Evolutionary conservation across 2,113 vertebrate species (phyloP).

Genomic region (Stegastes partitus): DNA sequence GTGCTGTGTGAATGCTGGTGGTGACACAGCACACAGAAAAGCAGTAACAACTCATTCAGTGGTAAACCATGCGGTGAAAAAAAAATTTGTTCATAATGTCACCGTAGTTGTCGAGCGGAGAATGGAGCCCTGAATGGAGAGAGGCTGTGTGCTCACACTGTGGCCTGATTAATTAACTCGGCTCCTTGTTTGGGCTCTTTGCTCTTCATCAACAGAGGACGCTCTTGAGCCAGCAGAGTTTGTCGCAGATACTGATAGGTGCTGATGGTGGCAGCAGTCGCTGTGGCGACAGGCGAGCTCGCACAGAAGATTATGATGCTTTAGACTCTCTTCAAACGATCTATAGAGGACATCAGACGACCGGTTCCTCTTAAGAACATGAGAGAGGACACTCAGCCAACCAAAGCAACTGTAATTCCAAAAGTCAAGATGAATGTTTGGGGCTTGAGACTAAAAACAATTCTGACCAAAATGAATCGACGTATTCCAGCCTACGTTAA

Average conservation of each 20-base stretch:
- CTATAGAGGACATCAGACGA: not conserved
- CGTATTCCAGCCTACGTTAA: not conserved
- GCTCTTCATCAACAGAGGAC: constrained; percentile 70
- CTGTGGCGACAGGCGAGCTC: not conserved
- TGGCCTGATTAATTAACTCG: constrained; percentile 14
- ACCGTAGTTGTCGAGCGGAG: not conserved
- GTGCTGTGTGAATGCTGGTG: constrained; percentile 43
- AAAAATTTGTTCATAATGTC: not conserved
- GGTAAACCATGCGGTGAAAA: constrained; percentile 28
- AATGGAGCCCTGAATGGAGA: not conserved
- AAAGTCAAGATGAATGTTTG: constrained; percentile 7
- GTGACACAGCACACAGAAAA: constrained; percentile 53
- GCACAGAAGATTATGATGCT: not conserved
- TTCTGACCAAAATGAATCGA: constrained; percentile 14
- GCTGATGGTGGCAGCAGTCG: constrained; percentile 25
- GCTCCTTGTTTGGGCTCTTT: constrained; percentile 5
- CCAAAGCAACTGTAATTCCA: not conserved
- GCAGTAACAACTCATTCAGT: constrained; percentile 32
- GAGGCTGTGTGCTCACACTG: not conserved
- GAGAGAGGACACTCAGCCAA: not conserved
- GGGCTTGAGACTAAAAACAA: not conserved
- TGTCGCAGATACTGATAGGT: constrained; percentile 34
- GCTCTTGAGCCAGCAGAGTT: constrained; percentile 67
- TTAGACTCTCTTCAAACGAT: not conserved
- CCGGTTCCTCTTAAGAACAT: not conserved